Percentiles rank a stretch among this genome's conserved stretches.
Conservation (phyloP, 2,888 invertebrate species). For the Drosophila phalerata region DNA sequence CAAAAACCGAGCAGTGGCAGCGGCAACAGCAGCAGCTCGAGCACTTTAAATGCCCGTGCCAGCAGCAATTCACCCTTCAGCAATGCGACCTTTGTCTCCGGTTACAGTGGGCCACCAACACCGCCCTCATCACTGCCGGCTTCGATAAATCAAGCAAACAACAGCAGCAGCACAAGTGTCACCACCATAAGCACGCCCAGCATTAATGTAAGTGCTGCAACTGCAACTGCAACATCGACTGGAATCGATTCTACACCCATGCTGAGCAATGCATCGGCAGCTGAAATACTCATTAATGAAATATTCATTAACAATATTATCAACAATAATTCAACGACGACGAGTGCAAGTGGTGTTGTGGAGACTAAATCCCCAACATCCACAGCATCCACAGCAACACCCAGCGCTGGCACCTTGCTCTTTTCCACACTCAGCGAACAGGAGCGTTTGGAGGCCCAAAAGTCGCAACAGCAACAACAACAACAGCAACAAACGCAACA, state of each 20-base stretch:
- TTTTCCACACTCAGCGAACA: conserved; percentile 83
- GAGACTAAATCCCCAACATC: conserved; percentile 34
- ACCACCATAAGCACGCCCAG: conserved; percentile 65
- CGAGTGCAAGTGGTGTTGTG: conserved; percentile 15
- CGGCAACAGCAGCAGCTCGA: conserved; percentile 54
- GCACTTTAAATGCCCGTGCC: conserved; percentile 51
- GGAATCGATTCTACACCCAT: conserved; percentile 48
- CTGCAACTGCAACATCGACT: conserved; percentile 30
- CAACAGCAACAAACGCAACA: conserved; percentile 37
- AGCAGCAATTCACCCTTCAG: conserved; percentile 62
- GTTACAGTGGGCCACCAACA: conserved; percentile 68
- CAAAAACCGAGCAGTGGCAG: conserved; percentile 83
- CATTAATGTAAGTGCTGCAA: conserved; percentile 55
- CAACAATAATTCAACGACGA: conserved; percentile 72
- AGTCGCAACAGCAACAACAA: conserved; percentile 46
- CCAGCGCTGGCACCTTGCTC: conserved; percentile 80
- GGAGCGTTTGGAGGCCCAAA: conserved; percentile 79
- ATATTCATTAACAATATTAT: conserved; percentile 85
- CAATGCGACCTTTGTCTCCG: conserved; percentile 82
- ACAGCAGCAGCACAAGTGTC: conserved; percentile 57
- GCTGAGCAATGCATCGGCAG: conserved; percentile 81
- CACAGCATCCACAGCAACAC: conserved; percentile 25
- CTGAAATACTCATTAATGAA: conserved; percentile 85
- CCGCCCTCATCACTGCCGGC: conserved; percentile 63
- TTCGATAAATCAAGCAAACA: conserved; percentile 60